Evolutionary conservation across 1,140 invertebrate genomes (phyloP).

Genomic region (Cyrtorhinus lividipennis): DNA sequence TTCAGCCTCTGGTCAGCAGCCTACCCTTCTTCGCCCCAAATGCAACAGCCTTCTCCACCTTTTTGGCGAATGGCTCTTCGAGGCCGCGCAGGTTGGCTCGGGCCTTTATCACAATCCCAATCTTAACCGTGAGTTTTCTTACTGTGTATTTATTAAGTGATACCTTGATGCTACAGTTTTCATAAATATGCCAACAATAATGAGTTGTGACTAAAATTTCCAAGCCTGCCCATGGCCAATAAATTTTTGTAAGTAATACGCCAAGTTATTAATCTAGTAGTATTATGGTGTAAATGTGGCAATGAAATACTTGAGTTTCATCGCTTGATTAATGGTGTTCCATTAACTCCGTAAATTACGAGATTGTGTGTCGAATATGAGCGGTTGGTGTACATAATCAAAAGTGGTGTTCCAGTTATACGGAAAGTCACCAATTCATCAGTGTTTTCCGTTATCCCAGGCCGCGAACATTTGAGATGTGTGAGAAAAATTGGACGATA

Average conservation of each 20-base stretch:
- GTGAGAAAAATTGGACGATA: no score
- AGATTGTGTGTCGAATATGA: no score
- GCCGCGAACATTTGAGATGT: no score
- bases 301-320: no score
- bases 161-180: background rate
- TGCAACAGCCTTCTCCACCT: slow-evolving; percentile 89
- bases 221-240: slow-evolving; percentile 15
- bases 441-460: no score
- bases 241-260: slow-evolving; percentile 22
- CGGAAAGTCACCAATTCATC: no score
- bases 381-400: no score
- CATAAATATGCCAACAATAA: background rate
- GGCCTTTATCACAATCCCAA: slow-evolving; percentile 28
- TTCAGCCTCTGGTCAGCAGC: slow-evolving; percentile 34
- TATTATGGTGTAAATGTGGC: no score
- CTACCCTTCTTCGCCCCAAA: slow-evolving; percentile 65
- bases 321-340: no score
- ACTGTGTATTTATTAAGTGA: background rate
- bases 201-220: background rate
- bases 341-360: no score
- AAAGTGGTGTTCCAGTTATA: no score
- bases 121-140: slow-evolving; percentile 19
- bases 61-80: slow-evolving; percentile 94
- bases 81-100: slow-evolving; percentile 78
- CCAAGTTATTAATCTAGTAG: no score